phyloP scores from a whole-genome alignment of 2,113 vertebrate species.

The Eubucco bourcierii region DNA sequence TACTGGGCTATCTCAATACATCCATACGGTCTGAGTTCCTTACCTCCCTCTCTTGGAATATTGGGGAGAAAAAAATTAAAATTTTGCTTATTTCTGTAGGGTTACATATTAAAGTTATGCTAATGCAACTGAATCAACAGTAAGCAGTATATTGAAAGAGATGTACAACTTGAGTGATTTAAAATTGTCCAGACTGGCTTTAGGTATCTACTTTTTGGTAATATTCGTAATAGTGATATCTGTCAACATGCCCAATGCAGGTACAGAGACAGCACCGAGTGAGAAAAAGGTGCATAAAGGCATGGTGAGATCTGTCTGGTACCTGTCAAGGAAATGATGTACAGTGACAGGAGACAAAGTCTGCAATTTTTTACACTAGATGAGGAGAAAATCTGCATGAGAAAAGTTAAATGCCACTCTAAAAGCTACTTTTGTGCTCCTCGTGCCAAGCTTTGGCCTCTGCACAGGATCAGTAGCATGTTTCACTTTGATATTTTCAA shows the following conservation, averaged over 20 bases:
- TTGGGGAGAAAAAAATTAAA: not conserved
- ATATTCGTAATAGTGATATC: not conserved
- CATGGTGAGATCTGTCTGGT: not conserved
- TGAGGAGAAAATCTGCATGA: not conserved
- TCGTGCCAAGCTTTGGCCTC: not conserved
- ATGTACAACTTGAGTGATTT: not conserved
- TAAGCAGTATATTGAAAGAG: not conserved
- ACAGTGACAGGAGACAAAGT: not conserved
- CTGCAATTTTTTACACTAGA: not conserved
- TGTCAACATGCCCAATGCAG: not conserved
- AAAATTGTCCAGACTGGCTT: not conserved
- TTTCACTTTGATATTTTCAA: slow-evolving; percentile 15
- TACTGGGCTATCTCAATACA: not conserved
- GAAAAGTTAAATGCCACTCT: not conserved
- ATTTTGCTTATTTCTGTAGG: not conserved
- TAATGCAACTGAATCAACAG: not conserved
- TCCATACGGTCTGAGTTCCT: not conserved
- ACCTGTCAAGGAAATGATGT: not conserved
- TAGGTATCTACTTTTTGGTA: not conserved
- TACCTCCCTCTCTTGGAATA: not conserved
- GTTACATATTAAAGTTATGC: not conserved
- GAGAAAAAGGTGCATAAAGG: not conserved
- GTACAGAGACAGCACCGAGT: not conserved
- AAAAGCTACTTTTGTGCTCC: not conserved
- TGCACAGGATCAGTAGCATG: not conserved